Conservation (phyloP, 2,113 vertebrate species). For the Strigops habroptila region DNA sequence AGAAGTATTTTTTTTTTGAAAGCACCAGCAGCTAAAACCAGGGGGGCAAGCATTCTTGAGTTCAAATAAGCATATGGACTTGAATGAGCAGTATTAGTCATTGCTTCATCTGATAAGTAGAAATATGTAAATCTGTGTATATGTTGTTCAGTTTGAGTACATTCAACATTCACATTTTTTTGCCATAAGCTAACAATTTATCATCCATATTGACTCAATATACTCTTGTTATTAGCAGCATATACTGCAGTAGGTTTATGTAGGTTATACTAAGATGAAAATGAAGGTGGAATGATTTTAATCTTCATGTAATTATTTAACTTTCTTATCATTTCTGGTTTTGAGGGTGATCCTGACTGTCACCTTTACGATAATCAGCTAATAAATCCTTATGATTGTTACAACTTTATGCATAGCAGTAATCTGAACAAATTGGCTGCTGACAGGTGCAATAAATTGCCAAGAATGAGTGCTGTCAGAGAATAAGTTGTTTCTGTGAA, state of each 20-base stretch:
- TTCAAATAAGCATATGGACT: neutral
- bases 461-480: slow-evolving; percentile 76
- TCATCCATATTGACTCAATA: neutral
- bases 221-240: neutral
- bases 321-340: slow-evolving; percentile 67
- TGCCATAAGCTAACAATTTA: neutral
- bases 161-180: neutral
- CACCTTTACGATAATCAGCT: slow-evolving; percentile 71
- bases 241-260: neutral
- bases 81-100: neutral
- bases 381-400: slow-evolving; percentile 78
- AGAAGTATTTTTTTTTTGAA: neutral
- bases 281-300: slow-evolving; percentile 66
- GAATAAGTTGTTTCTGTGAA: slow-evolving; percentile 75
- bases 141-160: neutral
- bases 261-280: slow-evolving; percentile 36
- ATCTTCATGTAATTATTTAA: slow-evolving; percentile 71
- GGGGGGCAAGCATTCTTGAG: accelerated
- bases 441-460: slow-evolving; percentile 80
- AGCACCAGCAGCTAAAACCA: neutral
- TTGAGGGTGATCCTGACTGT: slow-evolving; percentile 55
- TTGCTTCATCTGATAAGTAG: neutral
- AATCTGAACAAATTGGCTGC: slow-evolving; percentile 79
- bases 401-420: slow-evolving; percentile 74
- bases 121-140: neutral